Evolutionary conservation across 2,888 invertebrate genomes (phyloP), one percentile per base, ranked within the genome.

Genomic region (Eurytoma californica): DNA sequence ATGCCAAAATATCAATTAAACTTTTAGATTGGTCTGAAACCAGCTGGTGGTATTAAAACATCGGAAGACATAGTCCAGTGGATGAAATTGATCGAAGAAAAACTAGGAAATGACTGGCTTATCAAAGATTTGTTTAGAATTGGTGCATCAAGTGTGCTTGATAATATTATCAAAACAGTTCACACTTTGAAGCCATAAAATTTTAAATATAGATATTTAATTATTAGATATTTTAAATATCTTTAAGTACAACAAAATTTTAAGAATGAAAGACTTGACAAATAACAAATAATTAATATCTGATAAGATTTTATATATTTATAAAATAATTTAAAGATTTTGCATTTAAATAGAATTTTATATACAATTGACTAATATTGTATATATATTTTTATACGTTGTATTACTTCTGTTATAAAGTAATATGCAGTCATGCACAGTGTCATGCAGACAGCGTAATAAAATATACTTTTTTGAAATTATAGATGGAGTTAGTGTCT

Each of bases 31-130:
- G 99, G 99, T 2, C 93, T 99, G 78, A 99, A 99, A 91, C 98
- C 99, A 24, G 99, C 99, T 24, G 99, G 99, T 18, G 99, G 99
- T 12, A 96, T 99, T 65, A 93, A 95, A 82, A 96, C 96, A 0
- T 93, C 95, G 0, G 92, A 93, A 66, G 98, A 99, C 88, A 96
- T 97, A 0, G 92, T 98, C 49, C 92, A 94, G 80, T 99, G 98
- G 97, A 91, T 98, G 84, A 92, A 94, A 4, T 90, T 99, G 79
- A 93, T 98, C 12, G 94, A 96, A 87, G 94, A 94, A 84, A 94
- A 97, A 82, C 92, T 99, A 18, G 99, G 98, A 1, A 91, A 94
- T 72, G 94, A 95, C 18, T 99, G 98, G 98, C 90, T 98, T 67
- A 92, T 92, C 12, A 95, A 94, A 0, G 88, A 93, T 79, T 91